phyloP scores from a whole-genome alignment of 2,888 invertebrate species.

The Mayetiola destructor region DNA sequence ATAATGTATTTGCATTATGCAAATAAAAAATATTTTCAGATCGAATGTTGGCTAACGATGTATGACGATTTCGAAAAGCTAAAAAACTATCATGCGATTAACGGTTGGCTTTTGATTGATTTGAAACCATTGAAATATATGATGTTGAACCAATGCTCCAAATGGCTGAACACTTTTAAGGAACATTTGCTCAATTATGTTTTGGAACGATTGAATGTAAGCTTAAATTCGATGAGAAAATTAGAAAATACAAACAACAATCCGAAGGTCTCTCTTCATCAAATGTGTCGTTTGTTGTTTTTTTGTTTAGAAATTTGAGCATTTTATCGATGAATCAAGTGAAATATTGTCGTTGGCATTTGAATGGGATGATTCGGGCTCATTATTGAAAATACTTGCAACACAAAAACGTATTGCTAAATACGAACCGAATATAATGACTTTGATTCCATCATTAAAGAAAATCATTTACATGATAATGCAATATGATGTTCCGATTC shows the following conservation, averaged over 20 bases:
- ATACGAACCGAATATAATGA: constrained; percentile 60
- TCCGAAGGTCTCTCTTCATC: neutral
- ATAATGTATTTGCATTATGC: neutral
- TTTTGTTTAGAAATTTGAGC: constrained; percentile 45
- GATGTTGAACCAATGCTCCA: constrained; percentile 70
- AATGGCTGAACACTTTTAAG: constrained; percentile 81
- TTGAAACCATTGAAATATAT: constrained; percentile 65
- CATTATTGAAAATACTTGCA: constrained; percentile 67
- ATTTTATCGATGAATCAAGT: constrained; percentile 62
- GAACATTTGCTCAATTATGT: constrained; percentile 71
- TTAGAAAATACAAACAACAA: neutral
- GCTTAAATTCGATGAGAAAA: constrained; percentile 5
- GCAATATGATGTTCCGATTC: constrained; percentile 73
- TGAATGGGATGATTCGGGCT: constrained; percentile 69
- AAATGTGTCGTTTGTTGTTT: neutral
- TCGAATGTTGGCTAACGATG: constrained; percentile 59
- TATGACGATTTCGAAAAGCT: constrained; percentile 56
- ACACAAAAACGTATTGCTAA: constrained; percentile 57
- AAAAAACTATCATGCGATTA: constrained; percentile 45
- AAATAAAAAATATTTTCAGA: constrained; percentile 33
- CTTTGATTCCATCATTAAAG: constrained; percentile 78
- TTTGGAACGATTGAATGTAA: constrained; percentile 44
- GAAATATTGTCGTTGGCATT: constrained; percentile 56
- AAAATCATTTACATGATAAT: constrained; percentile 73
- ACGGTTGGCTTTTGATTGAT: constrained; percentile 69